These are phyloP conservation scores for Anthopleura sola DNA, from an alignment of 64 coral and sea anemone species.

Conservation along the genomic window DNA sequence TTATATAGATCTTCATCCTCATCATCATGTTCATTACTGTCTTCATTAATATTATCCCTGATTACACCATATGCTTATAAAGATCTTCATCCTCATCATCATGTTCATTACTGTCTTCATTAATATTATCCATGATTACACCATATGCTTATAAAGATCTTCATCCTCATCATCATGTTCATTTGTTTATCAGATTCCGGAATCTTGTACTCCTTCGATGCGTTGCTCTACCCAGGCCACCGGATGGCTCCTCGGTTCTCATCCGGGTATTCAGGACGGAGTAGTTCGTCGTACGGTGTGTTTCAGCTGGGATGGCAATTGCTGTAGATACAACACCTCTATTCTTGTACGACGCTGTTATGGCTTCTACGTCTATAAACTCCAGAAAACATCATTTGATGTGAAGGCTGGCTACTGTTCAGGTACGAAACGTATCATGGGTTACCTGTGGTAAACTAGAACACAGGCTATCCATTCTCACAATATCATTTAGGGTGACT, in stretches of 20 bases:
- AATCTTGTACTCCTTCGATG: neutral
- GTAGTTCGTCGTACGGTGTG: constrained; percentile 12
- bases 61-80: too few species aligned
- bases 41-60: too few species aligned
- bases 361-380: constrained; percentile 26
- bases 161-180: neutral
- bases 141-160: too few species aligned
- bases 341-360: constrained; percentile 9
- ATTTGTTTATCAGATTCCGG: neutral
- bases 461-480: too few species aligned
- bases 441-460: too few species aligned
- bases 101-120: too few species aligned
- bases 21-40: too few species aligned
- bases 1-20: too few species aligned
- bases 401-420: neutral
- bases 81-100: too few species aligned
- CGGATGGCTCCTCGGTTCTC: too few species aligned
- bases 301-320: neutral
- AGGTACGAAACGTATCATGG: neutral
- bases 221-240: constrained; percentile 5
- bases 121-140: too few species aligned
- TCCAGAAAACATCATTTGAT: constrained; percentile 5
- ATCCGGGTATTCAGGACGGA: neutral
- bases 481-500: too few species aligned
- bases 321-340: neutral